Percentiles rank a stretch among this genome's conserved stretches.
These are phyloP conservation scores for Harpagifer antarcticus DNA, from an alignment of 2,797 vertebrate genomes.

Conservation along the genomic window DNA sequence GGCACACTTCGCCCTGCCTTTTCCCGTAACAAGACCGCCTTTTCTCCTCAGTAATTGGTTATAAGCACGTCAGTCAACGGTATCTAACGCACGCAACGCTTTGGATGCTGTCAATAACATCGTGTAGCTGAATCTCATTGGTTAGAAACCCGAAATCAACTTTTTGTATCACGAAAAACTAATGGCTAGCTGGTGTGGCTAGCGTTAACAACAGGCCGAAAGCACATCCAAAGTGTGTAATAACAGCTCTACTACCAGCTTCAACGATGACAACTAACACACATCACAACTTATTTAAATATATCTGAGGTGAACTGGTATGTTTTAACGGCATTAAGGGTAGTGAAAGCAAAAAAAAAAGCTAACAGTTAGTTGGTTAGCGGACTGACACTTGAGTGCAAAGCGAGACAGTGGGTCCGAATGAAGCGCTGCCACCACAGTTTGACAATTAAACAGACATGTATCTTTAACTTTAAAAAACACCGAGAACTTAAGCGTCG, in stretches of 20 bases:
- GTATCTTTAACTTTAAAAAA: slow-evolving; percentile 22
- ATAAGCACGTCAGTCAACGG: slow-evolving; percentile 64
- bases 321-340: not conserved
- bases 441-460: slow-evolving; percentile 59
- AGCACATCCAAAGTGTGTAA: slow-evolving; percentile 46
- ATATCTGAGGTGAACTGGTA: not conserved
- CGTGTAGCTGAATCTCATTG: slow-evolving; percentile 63
- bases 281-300: not conserved
- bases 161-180: slow-evolving; percentile 75
- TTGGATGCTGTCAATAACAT: slow-evolving; percentile 70
- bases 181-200: slow-evolving; percentile 75
- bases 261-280: slow-evolving; percentile 43
- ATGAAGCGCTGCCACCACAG: slow-evolving; percentile 68
- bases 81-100: slow-evolving; percentile 45
- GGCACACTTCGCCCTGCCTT: slow-evolving; percentile 77
- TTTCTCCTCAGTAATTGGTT: slow-evolving; percentile 71
- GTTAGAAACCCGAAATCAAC: slow-evolving; percentile 76
- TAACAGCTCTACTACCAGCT: slow-evolving; percentile 49
- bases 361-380: slow-evolving; percentile 65
- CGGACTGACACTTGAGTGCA: slow-evolving; percentile 80
- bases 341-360: slow-evolving; percentile 14
- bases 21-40: slow-evolving; percentile 88
- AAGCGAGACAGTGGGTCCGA: slow-evolving; percentile 72
- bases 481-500: slow-evolving; percentile 13
- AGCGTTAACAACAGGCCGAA: slow-evolving; percentile 80